Evolutionary conservation across 2,113 vertebrate species (phyloP).

Genomic region (Etheostoma spectabile): DNA sequence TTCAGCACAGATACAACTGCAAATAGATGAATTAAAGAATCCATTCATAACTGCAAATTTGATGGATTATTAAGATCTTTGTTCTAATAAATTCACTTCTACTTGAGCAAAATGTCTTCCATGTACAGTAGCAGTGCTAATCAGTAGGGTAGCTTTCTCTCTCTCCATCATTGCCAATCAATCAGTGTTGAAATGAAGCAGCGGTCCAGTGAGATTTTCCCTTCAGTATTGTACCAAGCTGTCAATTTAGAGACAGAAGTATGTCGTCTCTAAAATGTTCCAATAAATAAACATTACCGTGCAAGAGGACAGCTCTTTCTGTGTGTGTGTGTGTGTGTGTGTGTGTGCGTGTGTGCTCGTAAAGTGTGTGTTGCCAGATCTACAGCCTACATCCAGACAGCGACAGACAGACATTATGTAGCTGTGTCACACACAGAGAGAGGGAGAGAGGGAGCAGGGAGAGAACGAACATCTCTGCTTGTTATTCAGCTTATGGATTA

Average conservation of each 20-base stretch:
- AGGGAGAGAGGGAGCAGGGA: conserved; percentile 49
- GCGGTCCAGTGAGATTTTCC: conserved; percentile 54
- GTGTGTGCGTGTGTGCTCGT: conserved; percentile 11
- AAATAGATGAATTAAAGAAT: conserved; percentile 10
- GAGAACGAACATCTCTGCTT: conserved; percentile 67
- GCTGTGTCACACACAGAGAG: conserved; percentile 59
- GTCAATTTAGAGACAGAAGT: conserved; percentile 72
- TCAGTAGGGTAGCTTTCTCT: conserved; percentile 27
- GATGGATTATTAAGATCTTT: not conserved
- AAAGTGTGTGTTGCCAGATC: conserved; percentile 63
- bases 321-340: conserved; percentile 25
- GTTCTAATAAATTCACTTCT: not conserved
- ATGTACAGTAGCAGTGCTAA: conserved; percentile 37
- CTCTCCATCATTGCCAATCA: conserved; percentile 52
- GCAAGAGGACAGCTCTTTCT: conserved; percentile 60
- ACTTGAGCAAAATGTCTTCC: conserved; percentile 27
- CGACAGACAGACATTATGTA: conserved; percentile 75
- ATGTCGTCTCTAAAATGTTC: conserved; percentile 67
- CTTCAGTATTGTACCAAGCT: conserved; percentile 65
- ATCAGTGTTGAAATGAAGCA: conserved; percentile 58
- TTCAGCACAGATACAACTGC: too few relatives aligned
- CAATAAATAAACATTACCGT: conserved; percentile 73
- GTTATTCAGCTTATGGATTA: conserved; percentile 81
- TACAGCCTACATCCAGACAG: conserved; percentile 69
- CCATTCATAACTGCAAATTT: not conserved